Base-by-base conservation (phyloP, 1,140 invertebrate species). In the Meloidogyne chitwoodi region DNA sequence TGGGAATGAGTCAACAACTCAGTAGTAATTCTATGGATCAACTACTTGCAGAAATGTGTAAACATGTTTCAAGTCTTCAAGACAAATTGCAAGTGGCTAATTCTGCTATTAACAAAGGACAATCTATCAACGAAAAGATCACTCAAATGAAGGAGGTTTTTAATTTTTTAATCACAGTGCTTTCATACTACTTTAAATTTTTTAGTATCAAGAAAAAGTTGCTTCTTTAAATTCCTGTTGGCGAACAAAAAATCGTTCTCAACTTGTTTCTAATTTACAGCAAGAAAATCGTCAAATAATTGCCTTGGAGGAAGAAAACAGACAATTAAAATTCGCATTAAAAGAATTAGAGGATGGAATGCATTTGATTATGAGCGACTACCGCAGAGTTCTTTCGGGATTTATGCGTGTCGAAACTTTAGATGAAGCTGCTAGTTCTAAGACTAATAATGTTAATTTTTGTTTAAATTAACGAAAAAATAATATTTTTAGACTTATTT, bases 121-220 rank as follows among this genome's bases (percentile, higher is more conserved):
- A 78, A 34, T 80, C 34, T 2, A 75, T 78, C 11, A 78, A 81
- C 34, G 77, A 78, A 44, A 80, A 76, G 24, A 78, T 78, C 31
- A 66, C 56, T 5, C 72, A 80, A 24, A 80, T 80, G 79, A 78
- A 79, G 19, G 78, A 78, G 68, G 77, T 78, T 44, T 56, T 22
- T 56, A 26, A 56, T 34, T 44, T 19, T 27, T 64, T 27, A 41
- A 29, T 6, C 5, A n/a, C 19, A 48, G 22, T 68, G 61, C 29
- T 75, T 75, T 5, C 38, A 61, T 41, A 41, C 0, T 19, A n/a
- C 63, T 80, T 22, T 10, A 38, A n/a, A 61, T 61, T n/a, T 78
- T 78, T 79, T 26, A 78, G 77, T 78, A 78, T 29, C 77, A 78
- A 64, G 77, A 78, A 19, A 80, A 78, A 64, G 75, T 78, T 12